Conservation (phyloP, 2,888 invertebrate species). For the Trachelus stipa region DNA sequence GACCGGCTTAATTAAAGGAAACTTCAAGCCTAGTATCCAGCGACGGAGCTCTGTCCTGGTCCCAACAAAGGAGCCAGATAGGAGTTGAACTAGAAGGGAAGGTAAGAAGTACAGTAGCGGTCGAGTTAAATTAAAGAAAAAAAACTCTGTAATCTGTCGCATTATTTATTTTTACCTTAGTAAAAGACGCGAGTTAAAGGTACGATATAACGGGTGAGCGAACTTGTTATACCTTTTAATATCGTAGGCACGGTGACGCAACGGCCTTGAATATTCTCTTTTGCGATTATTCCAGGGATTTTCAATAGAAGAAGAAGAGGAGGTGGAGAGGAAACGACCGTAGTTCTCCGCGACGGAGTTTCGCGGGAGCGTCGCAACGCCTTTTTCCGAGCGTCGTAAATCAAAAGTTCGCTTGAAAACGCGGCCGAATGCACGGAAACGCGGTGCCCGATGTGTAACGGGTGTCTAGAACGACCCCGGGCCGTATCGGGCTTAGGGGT, state of each 20-base stretch:
- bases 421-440: conserved; percentile 48
- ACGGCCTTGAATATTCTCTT: not conserved
- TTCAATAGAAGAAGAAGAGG: not conserved
- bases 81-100: too few relatives aligned
- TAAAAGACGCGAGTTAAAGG: not conserved
- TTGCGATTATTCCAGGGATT: not conserved
- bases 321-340: not conserved
- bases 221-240: not conserved
- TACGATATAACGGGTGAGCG: not conserved
- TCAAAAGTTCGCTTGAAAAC: conserved; percentile 54
- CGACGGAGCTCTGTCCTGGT: not conserved
- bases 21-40: not conserved
- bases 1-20: not conserved
- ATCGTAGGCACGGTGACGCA: not conserved
- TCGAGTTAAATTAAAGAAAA: not conserved
- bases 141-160: not conserved
- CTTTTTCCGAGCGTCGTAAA: conserved; percentile 42
- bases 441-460: conserved; percentile 44
- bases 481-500: not conserved
- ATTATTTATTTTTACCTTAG: not conserved
- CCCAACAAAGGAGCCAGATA: not conserved
- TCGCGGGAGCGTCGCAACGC: conserved; percentile 3
- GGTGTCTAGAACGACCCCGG: conserved; percentile 52
- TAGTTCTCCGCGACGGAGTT: not conserved
- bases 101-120: not conserved